Conservation (phyloP, 2,797 vertebrate genomes). For the Alosa sapidissima region DNA sequence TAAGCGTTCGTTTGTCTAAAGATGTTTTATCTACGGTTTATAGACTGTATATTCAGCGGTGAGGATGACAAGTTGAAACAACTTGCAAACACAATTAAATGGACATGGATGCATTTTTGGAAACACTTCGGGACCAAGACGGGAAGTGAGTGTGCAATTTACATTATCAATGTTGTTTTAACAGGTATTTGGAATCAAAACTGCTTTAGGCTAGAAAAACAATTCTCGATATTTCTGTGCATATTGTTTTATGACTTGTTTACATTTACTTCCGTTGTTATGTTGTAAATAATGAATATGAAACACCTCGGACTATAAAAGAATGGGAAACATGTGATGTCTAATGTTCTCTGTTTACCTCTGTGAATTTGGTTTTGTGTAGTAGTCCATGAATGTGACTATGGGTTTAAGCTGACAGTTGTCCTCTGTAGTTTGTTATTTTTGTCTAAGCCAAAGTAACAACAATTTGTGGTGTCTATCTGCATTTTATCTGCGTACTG, state of each 20-base stretch:
- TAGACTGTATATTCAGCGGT: neutral
- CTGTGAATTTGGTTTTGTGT: too few species aligned
- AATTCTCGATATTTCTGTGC: neutral
- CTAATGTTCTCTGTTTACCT: too few species aligned
- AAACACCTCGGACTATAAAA: too few species aligned
- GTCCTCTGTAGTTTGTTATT: neutral
- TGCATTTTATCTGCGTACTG: neutral
- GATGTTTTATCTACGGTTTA: neutral
- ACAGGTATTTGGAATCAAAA: neutral
- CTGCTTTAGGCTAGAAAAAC: too few species aligned
- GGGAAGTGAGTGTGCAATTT: constrained; percentile 61
- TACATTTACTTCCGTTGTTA: too few species aligned
- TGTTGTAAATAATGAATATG: too few species aligned
- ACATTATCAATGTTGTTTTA: neutral
- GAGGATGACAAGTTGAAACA: neutral
- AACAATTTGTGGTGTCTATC: neutral
- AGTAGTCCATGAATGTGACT: too few species aligned
- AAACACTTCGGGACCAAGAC: constrained; percentile 63
- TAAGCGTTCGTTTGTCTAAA: neutral
- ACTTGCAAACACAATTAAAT: neutral
- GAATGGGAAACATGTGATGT: too few species aligned
- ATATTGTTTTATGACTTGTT: neutral
- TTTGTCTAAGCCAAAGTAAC: neutral
- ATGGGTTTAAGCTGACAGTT: too few species aligned
- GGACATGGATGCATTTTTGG: constrained; percentile 66